Percentiles rank a stretch among this genome's conserved stretches.
These are phyloP conservation scores for Sinodicranocentrus sp. DNA, from an alignment of 2,888 invertebrate species.

Conservation along the genomic window DNA sequence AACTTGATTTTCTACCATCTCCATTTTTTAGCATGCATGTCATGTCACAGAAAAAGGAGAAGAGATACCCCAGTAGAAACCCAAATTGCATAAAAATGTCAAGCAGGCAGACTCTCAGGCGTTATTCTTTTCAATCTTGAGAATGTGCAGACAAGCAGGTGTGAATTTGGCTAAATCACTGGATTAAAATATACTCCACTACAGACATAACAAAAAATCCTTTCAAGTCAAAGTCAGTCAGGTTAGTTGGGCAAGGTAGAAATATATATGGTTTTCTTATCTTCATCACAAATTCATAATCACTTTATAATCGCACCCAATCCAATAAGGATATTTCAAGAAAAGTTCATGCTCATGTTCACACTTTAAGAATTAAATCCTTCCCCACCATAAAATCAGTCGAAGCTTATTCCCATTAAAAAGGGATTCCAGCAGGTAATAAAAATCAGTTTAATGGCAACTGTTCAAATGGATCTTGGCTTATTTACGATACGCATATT, in stretches of 20 bases:
- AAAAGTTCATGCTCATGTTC: too few species aligned
- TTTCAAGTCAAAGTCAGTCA: too few species aligned
- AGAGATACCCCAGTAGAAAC: not conserved
- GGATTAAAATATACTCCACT: too few species aligned
- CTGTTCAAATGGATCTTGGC: constrained; percentile 31
- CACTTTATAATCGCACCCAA: too few species aligned
- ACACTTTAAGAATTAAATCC: not conserved
- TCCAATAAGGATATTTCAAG: too few species aligned
- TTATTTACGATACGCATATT: constrained; percentile 52
- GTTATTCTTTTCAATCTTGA: constrained; percentile 28
- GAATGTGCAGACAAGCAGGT: constrained; percentile 37
- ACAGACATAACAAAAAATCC: too few species aligned
- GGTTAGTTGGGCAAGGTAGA: too few species aligned
- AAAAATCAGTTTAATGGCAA: constrained; percentile 22
- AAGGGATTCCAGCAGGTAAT: constrained; percentile 17
- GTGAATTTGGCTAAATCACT: constrained; percentile 40
- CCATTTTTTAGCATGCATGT: constrained; percentile 44
- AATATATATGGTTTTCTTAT: too few species aligned
- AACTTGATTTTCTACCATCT: too few species aligned
- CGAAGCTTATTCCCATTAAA: too few species aligned
- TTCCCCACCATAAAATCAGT: too few species aligned
- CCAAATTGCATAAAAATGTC: constrained; percentile 29
- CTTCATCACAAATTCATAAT: too few species aligned
- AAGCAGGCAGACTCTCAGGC: constrained; percentile 47
- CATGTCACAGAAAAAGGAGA: constrained; percentile 11